These are phyloP conservation scores for Cyprinella venusta DNA, from an alignment of 2,797 vertebrate species.

Conservation along the genomic window DNA sequence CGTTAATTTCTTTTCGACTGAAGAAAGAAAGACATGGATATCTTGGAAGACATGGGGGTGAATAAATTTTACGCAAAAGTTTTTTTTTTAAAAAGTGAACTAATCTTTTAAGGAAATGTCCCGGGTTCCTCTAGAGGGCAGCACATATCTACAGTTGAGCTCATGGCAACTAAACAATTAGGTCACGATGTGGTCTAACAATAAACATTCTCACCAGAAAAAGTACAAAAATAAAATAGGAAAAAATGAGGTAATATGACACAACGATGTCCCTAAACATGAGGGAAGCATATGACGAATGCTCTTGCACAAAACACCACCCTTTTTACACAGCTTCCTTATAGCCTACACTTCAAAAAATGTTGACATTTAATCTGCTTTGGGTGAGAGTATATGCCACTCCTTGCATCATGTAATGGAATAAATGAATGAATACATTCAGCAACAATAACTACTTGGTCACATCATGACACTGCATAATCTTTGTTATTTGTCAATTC, in stretches of 20 bases:
- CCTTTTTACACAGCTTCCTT: conserved; percentile 24
- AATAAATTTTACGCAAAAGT: too few species aligned
- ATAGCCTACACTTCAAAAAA: not conserved
- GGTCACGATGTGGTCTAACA: not conserved
- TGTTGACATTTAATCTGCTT: not conserved
- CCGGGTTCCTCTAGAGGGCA: conserved; percentile 26
- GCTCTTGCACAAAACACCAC: conserved; percentile 2
- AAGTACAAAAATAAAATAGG: not conserved
- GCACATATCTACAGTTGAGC: not conserved
- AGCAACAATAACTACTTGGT: not conserved
- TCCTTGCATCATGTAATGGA: not conserved
- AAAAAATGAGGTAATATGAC: not conserved
- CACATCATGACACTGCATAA: not conserved
- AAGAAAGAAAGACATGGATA: too few species aligned
- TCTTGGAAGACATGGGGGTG: too few species aligned
- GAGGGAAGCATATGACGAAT: conserved; percentile 15
- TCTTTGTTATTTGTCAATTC: not conserved
- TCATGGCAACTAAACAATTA: not conserved
- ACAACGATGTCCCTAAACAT: not conserved
- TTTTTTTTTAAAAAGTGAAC: too few species aligned
- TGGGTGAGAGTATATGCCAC: not conserved
- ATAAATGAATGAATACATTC: not conserved
- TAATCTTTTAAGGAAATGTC: not conserved
- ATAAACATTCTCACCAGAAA: not conserved
- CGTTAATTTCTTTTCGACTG: too few species aligned